Base-by-base conservation (phyloP, 1,140 invertebrate species). In the Drosophila ironensis region DNA sequence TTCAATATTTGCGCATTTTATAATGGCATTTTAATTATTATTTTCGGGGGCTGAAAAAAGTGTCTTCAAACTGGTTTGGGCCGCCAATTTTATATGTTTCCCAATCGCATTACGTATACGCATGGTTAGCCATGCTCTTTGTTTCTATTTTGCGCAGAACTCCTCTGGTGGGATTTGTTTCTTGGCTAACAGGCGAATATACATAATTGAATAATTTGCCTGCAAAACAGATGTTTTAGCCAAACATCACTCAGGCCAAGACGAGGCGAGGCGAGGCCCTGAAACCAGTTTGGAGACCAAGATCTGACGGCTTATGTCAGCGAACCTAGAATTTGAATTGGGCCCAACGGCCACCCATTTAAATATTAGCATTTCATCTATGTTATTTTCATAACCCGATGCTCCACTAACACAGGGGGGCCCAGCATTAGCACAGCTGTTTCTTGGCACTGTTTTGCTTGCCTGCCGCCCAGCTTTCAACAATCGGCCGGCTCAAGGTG, bases 401-500 rank as follows among this genome's bases (percentile, higher is more conserved):
- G 35, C 25, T 35, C 37, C 37, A 57, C 45, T 52, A 42, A 42
- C 4, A 9, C 24, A 1, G 5, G 44, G 9, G 16, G 37, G 52
- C n/a, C n/a, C n/a, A 59, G 22, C 48, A 54, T 84, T 70, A 60
- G 53, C 61, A 53, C 69, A 82, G 77, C 69, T 84, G 77, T 75
- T 80, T 67, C 45, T 71, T 66, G n/a, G n/a, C n/a, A n/a, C n/a
- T n/a, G n/a, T n/a, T n/a, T n/a, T n/a, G n/a, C n/a, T n/a, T n/a
- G n/a, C n/a, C n/a, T n/a, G 38, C 59, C 38, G 53, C 28, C n/a
- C 35, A n/a, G 25, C 61, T 74, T 80, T 74, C 78, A 61, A 56
- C 77, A 73, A 56, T 42, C 56, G 7, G 69, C 54, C 72, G 28
- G 78, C 82, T 84, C 77, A 82, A 82, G 77, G 77, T 82, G 60